Evolutionary conservation across 1,140 invertebrate genomes (phyloP).

Genomic region (Zaprionus davidi): DNA sequence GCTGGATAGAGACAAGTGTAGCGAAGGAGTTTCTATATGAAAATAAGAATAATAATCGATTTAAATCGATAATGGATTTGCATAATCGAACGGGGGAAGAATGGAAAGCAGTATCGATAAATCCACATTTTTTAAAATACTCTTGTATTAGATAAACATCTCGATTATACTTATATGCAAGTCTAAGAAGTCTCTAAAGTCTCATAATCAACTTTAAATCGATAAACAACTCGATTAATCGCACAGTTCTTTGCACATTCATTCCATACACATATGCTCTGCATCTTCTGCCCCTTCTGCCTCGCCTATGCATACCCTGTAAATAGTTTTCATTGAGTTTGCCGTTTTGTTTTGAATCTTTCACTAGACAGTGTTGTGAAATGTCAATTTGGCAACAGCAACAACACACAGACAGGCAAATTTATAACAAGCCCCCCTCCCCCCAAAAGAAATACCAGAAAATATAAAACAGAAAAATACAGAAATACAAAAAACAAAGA

Average conservation of each 20-base stretch:
- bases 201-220: not conserved
- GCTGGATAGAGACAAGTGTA: too few relatives aligned
- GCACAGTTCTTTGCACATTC: not conserved
- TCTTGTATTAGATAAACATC: too few relatives aligned
- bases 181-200: too few relatives aligned
- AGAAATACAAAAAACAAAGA: constrained; percentile 48
- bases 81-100: too few relatives aligned
- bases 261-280: not conserved
- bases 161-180: too few relatives aligned
- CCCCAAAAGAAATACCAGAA: constrained; percentile 13
- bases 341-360: constrained; percentile 44
- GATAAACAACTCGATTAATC: not conserved
- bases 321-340: not conserved
- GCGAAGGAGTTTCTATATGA: too few relatives aligned
- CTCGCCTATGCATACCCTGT: not conserved
- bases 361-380: constrained; percentile 64
- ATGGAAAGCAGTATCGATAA: too few relatives aligned
- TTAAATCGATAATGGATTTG: too few relatives aligned
- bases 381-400: constrained; percentile 77
- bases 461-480: constrained; percentile 33
- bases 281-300: not conserved
- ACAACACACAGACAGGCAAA: constrained; percentile 38
- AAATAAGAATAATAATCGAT: too few relatives aligned
- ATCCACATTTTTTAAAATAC: too few relatives aligned
- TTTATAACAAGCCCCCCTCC: constrained; percentile 52